These are phyloP conservation scores for Hydra vulgaris DNA, from an alignment of 30 jellyfish, hydroid and myxozoan species.

Conservation along the genomic window DNA sequence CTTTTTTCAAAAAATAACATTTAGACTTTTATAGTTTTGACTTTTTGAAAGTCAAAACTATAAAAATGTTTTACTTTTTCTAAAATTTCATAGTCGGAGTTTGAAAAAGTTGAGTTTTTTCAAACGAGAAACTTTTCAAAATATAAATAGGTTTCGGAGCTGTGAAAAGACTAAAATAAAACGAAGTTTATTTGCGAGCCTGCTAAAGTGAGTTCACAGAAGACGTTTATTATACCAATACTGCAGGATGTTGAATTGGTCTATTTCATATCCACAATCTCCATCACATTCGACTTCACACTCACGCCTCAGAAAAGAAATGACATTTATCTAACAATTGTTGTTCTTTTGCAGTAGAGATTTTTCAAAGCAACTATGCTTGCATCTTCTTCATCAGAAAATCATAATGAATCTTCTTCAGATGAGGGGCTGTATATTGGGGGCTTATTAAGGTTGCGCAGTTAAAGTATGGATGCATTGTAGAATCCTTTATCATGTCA, in stretches of 20 bases:
- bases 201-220: not conserved
- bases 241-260: not conserved
- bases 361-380: not conserved
- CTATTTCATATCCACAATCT: not conserved
- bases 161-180: not conserved
- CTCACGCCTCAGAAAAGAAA: not conserved
- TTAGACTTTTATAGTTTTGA: too few species aligned
- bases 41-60: too few species aligned
- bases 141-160: too few species aligned
- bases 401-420: not conserved
- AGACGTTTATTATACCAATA: not conserved
- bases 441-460: not conserved
- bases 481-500: not conserved
- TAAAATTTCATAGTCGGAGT: too few species aligned
- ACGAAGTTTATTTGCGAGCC: not conserved
- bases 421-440: too few species aligned
- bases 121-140: too few species aligned
- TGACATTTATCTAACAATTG: not conserved
- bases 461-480: not conserved
- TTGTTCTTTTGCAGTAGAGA: not conserved
- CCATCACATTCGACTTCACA: not conserved
- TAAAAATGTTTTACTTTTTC: too few species aligned
- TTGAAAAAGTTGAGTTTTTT: too few species aligned
- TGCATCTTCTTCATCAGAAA: not conserved
- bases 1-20: too few species aligned